Evolutionary conservation across 2,113 vertebrate species (phyloP).

Genomic region (Heptranchias perlo): DNA sequence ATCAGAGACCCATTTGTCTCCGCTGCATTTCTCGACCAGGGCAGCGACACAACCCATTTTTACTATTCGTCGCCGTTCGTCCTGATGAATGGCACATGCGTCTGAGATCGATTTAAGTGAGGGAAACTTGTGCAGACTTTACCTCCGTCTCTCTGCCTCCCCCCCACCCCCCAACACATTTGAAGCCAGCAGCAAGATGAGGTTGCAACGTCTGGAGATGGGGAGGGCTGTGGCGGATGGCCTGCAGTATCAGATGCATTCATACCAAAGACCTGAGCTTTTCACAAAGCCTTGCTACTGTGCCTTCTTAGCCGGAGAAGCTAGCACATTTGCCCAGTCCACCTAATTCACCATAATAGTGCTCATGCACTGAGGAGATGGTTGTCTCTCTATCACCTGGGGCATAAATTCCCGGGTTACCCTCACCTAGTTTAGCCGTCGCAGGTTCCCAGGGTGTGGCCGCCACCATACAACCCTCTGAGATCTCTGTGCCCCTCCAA

Average conservation of each 20-base stretch:
- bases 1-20: background rate
- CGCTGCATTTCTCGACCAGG: background rate
- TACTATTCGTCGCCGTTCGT: too few relatives aligned
- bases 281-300: background rate
- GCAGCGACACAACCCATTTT: too few relatives aligned
- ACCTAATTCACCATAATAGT: background rate
- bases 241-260: too few relatives aligned
- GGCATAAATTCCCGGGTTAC: background rate
- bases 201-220: background rate
- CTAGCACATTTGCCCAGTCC: background rate
- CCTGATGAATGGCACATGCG: too few relatives aligned
- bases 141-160: too few relatives aligned
- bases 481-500: too few relatives aligned
- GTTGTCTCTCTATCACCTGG: background rate
- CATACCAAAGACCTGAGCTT: too few relatives aligned
- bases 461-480: background rate
- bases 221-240: background rate
- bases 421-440: background rate
- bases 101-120: too few relatives aligned
- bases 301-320: background rate
- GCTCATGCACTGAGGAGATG: background rate
- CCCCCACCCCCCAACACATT: background rate
- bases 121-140: too few relatives aligned
- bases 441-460: too few relatives aligned
- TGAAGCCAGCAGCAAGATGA: background rate